Percentiles rank a stretch among this genome's conserved stretches.
Conservation (phyloP, 2,888 invertebrate genomes). For the Diadegma fenestrale region DNA sequence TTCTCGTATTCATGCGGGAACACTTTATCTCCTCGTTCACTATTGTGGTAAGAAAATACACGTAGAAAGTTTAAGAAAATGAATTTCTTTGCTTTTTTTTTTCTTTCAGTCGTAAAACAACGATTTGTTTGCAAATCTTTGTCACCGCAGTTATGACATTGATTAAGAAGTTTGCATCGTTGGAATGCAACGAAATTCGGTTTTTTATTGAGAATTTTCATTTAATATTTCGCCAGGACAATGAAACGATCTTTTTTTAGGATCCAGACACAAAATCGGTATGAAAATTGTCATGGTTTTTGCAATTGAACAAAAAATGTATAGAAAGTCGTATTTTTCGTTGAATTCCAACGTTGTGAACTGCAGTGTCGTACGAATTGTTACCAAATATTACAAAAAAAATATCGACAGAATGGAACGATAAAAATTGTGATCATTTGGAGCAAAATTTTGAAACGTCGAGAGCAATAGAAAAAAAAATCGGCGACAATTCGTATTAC, state of each 20-base stretch:
- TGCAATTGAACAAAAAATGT: no score
- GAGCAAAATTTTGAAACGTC: neutral
- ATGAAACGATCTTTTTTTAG: no score
- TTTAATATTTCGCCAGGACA: no score
- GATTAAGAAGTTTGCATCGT: no score
- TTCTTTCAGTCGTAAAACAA: neutral
- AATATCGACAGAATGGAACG: no score
- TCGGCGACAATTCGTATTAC: neutral
- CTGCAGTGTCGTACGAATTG: neutral
- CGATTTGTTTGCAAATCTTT: neutral
- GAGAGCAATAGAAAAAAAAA: neutral
- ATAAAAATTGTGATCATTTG: neutral
- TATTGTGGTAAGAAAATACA: constrained; percentile 82
- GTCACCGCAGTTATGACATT: no score
- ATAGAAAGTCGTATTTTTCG: no score
- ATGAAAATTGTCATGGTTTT: no score
- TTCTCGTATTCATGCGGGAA: constrained; percentile 82
- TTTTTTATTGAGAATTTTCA: no score
- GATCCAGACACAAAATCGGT: no score
- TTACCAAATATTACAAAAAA: neutral
- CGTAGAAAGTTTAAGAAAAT: neutral
- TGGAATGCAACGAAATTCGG: no score
- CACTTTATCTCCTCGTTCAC: constrained; percentile 81
- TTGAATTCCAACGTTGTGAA: no score
- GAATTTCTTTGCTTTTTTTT: neutral